These are phyloP conservation scores for Morinoia aosen DNA, from an alignment of 2,888 invertebrate species.

Conservation along the genomic window DNA sequence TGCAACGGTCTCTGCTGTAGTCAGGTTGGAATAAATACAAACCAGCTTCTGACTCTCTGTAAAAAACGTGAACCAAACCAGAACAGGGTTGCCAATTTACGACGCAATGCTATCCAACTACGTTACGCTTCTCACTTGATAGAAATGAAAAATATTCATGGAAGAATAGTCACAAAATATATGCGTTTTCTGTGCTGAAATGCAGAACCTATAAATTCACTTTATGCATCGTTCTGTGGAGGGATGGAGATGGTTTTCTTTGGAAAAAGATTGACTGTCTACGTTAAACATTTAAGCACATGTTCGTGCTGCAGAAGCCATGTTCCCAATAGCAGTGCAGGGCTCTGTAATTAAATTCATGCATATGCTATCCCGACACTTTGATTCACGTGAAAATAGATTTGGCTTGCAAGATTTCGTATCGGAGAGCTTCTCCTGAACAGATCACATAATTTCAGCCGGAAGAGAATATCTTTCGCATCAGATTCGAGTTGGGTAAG, in stretches of 20 bases:
- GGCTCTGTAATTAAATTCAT: neutral
- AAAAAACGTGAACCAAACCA: neutral
- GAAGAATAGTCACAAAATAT: neutral
- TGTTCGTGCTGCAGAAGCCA: neutral
- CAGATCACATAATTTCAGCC: neutral
- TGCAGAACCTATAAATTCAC: neutral
- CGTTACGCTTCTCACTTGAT: neutral
- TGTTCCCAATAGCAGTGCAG: neutral
- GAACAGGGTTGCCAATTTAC: neutral
- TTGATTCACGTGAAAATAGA: neutral
- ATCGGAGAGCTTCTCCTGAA: neutral
- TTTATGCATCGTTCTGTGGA: neutral
- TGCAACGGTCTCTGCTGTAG: neutral
- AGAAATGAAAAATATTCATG: neutral
- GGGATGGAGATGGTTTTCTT: neutral
- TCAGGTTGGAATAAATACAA: neutral
- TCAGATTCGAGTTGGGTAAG: neutral
- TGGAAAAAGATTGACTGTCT: neutral
- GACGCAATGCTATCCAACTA: neutral
- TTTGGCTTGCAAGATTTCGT: neutral
- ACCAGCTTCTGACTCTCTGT: neutral
- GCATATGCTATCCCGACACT: neutral
- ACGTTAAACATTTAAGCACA: neutral
- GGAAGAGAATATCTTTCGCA: neutral
- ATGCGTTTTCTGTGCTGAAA: neutral